Percentiles rank a stretch among this genome's conserved stretches.
Conservation (phyloP, 2,888 invertebrate genomes). For the Brachycybe producta region DNA sequence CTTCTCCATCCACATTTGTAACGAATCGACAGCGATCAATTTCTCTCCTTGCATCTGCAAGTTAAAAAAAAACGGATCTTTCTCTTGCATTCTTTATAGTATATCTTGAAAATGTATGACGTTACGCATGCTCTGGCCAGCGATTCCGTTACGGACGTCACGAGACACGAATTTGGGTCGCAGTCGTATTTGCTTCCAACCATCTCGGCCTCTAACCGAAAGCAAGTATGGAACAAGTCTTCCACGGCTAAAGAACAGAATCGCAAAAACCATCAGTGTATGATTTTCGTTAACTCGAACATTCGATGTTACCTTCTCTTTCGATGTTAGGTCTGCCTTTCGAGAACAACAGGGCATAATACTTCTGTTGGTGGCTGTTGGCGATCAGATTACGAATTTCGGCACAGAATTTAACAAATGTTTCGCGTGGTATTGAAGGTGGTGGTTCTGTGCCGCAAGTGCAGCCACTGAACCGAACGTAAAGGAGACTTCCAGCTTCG, state of each 20-base stretch:
- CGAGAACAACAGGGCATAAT: background rate
- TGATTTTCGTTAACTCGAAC: background rate
- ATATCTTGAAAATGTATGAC: background rate
- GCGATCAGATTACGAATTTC: background rate
- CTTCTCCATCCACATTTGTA: slow-evolving; percentile 5
- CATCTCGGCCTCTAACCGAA: slow-evolving; percentile 13
- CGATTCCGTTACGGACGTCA: slow-evolving; percentile 5
- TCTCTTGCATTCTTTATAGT: background rate
- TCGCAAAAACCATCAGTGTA: background rate
- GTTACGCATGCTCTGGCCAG: slow-evolving; percentile 8
- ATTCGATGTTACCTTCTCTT: background rate
- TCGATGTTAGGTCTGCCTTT: slow-evolving; percentile 1
- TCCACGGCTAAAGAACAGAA: slow-evolving; percentile 1
- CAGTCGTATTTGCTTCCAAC: slow-evolving; percentile 13
- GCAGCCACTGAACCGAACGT: background rate
- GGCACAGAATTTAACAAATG: slow-evolving; percentile 1
- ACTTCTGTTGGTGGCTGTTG: background rate
- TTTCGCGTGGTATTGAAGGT: background rate
- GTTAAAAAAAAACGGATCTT: background rate
- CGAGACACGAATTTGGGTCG: slow-evolving; percentile 9
- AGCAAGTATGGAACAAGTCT: slow-evolving; percentile 11
- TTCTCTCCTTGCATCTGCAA: slow-evolving; percentile 5
- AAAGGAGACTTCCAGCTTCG: background rate
- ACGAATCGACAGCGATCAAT: background rate
- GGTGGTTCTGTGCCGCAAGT: background rate